Evolutionary conservation across 2,113 vertebrate species (phyloP), one percentile per base, ranked within the genome.

Genomic region (Zapus hudsonius): DNA sequence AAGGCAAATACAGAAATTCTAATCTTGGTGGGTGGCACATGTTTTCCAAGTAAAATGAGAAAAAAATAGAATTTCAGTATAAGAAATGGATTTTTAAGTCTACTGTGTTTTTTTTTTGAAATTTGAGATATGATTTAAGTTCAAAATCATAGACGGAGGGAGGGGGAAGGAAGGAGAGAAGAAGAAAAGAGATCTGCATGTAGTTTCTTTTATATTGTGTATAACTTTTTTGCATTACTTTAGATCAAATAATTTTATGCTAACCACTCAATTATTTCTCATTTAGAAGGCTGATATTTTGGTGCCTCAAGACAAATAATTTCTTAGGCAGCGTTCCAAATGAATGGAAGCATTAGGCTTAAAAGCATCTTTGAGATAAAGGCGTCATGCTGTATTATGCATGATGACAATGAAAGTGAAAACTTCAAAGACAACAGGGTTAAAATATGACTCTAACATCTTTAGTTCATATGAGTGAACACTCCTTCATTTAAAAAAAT

Each of bases 231-330:
- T 95, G 5, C 64, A n/a, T 38, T 55, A 69, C 81, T 59, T 67
- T 33, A 38, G 12, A 83, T 74, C 84, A 86, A 89, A 86, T 82
- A 76, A 76, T 87, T 87, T 75, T 66, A 81, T 59, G 66, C 85
- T 80, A 72, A 81, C 29, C 5, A n/a, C 25, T 52, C 12, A 19
- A 42, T 83, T 92, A 84, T 69, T 84, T 69, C n/a, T 76, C 57
- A 78, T 47, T 90, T 74, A 83, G 63, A 85, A 40, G 33, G 15
- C 40, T 87, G 31, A 61, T 67, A 78, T 52, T 78, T 59, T 38
- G 25, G 27, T 79, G 25, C 40, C 78, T 93, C 80, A 66, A 79
- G 84, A 79, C 47, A 74, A 88, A 79, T 42, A 83, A 31, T 83
- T 76, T 86, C 38, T 83, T 55, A 74, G 47, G 57, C 29, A 55